Evolutionary conservation across 2,888 invertebrate genomes (phyloP), one percentile per base, ranked within the genome.

Genomic region (Acronicta psi): DNA sequence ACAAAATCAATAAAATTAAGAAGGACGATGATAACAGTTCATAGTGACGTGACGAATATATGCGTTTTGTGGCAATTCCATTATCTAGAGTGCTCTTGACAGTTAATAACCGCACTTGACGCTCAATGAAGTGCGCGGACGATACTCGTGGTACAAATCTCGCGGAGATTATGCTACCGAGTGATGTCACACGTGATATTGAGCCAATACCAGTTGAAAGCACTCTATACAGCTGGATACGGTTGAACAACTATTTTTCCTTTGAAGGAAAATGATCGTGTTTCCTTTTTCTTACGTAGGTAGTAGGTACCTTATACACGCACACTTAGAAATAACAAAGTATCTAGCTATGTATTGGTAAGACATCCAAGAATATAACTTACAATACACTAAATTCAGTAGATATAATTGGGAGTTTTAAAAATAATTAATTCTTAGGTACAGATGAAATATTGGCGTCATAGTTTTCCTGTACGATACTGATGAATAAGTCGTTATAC

Each of bases 1-100:
- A 10, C 16, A 42, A 29, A 69, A 70, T 74, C 65, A 52, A 74
- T 75, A 72, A 57, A 73, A 73, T 68, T 64, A 77, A 71, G 73
- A 79, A 81, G 80, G 80, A 77, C 79, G 80, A 60, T 59, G 71
- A 75, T 76, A 74, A 57, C 44, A 59, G 69, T 73, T 77, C 76
- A 76, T 77, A 67, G 75, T 59, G 69, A 77, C 66, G 70, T 82
- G 82, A 81, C 79, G 75, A 79, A 78, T 74, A 74, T 36, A 76
- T 83, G 79, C 80, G 82, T 85, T 88, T 87, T 86, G 80, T 82
- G 82, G 77, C 87, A 87, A 91, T 91, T 85, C 82, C 83, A 90
- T 93, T 93, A 93, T 93, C 92, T 93, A 92, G 84, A 93, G 93
- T 93, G 93, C 91, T 88, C 91, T 91, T 69, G 75, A 89, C 77